Percentiles rank a stretch among this genome's conserved stretches.
Evolutionary conservation across 2,888 invertebrate species (phyloP).

Genomic region (Agrochola macilenta): DNA sequence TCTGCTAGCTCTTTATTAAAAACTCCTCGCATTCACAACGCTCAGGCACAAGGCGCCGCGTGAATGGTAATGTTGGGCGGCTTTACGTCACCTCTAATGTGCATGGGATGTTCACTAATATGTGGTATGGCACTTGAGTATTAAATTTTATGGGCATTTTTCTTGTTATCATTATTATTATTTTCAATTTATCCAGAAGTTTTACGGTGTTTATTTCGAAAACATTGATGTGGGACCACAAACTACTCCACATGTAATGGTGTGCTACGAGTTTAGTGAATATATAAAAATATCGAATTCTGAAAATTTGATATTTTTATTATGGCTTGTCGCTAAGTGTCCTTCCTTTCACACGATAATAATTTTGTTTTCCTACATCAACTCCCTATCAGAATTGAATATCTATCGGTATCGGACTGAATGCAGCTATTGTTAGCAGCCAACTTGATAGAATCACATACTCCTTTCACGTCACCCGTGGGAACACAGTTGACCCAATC

Average conservation of each 20-base stretch:
- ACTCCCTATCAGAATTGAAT: not conserved
- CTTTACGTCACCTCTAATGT: conserved; percentile 36
- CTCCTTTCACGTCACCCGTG: conserved; percentile 7
- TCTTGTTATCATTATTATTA: not conserved
- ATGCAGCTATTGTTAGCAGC: conserved; percentile 7
- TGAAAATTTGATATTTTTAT: not conserved
- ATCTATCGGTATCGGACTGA: not conserved
- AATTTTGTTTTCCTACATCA: not conserved
- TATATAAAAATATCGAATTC: too few species aligned
- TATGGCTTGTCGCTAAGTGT: not conserved
- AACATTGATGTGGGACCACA: not conserved
- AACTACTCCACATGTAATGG: not conserved
- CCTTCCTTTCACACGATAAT: not conserved
- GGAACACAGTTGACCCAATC: conserved; percentile 13
- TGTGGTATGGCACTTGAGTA: not conserved
- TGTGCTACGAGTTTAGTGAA: not conserved
- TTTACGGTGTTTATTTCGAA: not conserved
- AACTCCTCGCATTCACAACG: conserved; percentile 55
- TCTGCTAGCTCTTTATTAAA: conserved; percentile 59
- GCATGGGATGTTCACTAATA: conserved; percentile 15
- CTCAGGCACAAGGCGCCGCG: conserved; percentile 18
- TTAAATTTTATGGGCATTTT: too few species aligned
- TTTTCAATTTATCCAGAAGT: not conserved
- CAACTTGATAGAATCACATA: conserved; percentile 36
- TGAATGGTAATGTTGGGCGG: conserved; percentile 45